These are phyloP conservation scores for Heliopora coerulea DNA, from an alignment of 92 coral and sea anemone species.

Conservation along the genomic window DNA sequence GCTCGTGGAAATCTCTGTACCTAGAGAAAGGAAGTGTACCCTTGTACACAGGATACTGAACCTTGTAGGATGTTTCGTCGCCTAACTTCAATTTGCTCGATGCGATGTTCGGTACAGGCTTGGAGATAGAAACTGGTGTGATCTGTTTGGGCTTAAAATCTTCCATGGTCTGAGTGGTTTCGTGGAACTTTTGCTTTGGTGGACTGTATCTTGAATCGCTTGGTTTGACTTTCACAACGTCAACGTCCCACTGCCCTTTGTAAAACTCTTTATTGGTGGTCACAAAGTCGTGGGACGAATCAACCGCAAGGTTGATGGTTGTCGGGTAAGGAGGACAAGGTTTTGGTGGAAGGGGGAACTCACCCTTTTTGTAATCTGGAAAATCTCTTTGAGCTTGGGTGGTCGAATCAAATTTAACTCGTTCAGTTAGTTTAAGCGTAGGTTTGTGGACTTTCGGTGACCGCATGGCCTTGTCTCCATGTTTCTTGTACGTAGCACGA, in stretches of 20 bases:
- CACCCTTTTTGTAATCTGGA: slow-evolving; percentile 68
- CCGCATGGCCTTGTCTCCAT: slow-evolving; percentile 61
- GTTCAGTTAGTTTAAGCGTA: slow-evolving; percentile 57
- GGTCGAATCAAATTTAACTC: slow-evolving; percentile 80
- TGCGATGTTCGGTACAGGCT: slow-evolving; percentile 78
- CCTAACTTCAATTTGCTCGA: slow-evolving; percentile 68
- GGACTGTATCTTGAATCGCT: slow-evolving; percentile 51
- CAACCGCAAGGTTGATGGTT: slow-evolving; percentile 81
- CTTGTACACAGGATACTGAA: slow-evolving; percentile 74
- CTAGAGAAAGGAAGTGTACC: slow-evolving; percentile 65
- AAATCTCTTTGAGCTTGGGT: slow-evolving; percentile 94
- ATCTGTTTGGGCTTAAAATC: slow-evolving; percentile 79
- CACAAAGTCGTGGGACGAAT: slow-evolving; percentile 66
- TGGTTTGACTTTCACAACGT: slow-evolving; percentile 47
- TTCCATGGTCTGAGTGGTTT: slow-evolving; percentile 77
- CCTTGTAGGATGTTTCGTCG: slow-evolving; percentile 83
- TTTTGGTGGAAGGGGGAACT: slow-evolving; percentile 81
- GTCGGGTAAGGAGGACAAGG: slow-evolving; percentile 89
- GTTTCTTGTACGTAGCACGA: slow-evolving; percentile 68
- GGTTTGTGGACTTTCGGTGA: slow-evolving; percentile 60
- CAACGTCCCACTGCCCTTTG: slow-evolving; percentile 80
- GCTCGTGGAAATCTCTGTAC: slow-evolving; percentile 91
- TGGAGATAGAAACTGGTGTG: slow-evolving; percentile 56
- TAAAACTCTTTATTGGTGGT: slow-evolving; percentile 80
- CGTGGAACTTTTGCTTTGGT: slow-evolving; percentile 75